Conservation (phyloP, 2,113 vertebrate species). For the Myiopsitta monachus region DNA sequence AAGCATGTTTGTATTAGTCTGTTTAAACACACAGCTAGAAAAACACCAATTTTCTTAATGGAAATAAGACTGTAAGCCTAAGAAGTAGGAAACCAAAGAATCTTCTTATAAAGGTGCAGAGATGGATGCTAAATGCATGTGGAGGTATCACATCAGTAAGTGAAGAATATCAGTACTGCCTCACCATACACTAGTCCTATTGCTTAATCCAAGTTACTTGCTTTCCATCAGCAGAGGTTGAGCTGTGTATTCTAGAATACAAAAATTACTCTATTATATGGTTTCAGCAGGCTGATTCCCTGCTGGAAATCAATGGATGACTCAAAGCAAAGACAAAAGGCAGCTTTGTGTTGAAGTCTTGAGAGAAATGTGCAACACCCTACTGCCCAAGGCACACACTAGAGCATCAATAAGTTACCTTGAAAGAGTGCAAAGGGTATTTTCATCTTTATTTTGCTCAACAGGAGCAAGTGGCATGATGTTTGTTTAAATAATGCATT, state of each 20-base stretch:
- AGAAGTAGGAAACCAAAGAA: not conserved
- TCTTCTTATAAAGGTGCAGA: not conserved
- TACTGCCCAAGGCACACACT: not conserved
- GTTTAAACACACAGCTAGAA: not conserved
- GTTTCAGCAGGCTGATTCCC: not conserved
- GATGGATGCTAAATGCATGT: not conserved
- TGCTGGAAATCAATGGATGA: not conserved
- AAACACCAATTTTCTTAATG: not conserved
- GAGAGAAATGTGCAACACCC: not conserved
- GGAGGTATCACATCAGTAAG: not conserved
- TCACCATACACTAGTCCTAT: not conserved
- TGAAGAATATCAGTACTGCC: not conserved
- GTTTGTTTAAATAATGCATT: not conserved
- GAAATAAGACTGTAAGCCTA: not conserved
- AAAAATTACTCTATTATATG: not conserved
- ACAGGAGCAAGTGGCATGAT: not conserved
- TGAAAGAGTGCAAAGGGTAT: not conserved
- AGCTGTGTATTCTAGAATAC: not conserved
- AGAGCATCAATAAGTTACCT: not conserved
- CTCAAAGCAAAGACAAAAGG: not conserved
- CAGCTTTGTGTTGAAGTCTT: not conserved
- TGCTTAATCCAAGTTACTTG: no score
- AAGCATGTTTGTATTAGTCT: not conserved
- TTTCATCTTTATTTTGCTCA: not conserved
- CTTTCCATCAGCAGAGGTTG: not conserved